Base-by-base conservation (phyloP, 2,797 vertebrate genomes). In the Cossypha caffra region DNA sequence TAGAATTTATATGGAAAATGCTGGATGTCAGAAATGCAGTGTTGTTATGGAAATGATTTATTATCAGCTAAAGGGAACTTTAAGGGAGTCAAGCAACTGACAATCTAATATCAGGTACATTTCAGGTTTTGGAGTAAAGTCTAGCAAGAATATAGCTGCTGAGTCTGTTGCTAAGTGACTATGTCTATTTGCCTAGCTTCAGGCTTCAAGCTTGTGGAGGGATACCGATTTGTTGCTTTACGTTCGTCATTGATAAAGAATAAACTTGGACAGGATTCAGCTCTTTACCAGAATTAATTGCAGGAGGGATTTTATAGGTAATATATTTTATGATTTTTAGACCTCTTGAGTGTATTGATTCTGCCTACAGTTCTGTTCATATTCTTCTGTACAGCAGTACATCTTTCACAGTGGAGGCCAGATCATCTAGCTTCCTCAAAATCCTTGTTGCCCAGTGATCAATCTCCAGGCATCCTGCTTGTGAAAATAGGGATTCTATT, bases 11-110 rank as follows among this genome's bases (percentile, higher is more conserved):
- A 11, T 74, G 74, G 75, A 91, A 92, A 73, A 84, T 9, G 31
- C 61, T 72, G 61, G 50, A 50, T 91, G 63, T 90, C 71, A 82
- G 86, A 94, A 78, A 73, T 71, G 80, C 57, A 52, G 0, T 92
- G 88, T 89, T 95, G n/a, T 75, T 77, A 85, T 76, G 59, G 84
- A 94, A 96, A 89, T 89, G 11, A 85, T 94, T 62, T 88, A 59
- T 93, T 91, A 73, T 86, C 51, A 79, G n/a, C 75, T 74, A 42
- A 94, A 93, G n/a, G 75, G 50, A 83, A 83, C 58, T 89, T 85
- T 35, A 82, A 74, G 74, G 67, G 29, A 86, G 35, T 63, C 37
- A 76, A 43, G 61, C 29, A 89, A 57, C 54, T 69, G 37, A 35
- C 80, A 66, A 5, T 85, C 51, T 77, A 58, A 91, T 85, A 62